phyloP scores from a whole-genome alignment of 2,888 invertebrate genomes.

The Pocota personata region DNA sequence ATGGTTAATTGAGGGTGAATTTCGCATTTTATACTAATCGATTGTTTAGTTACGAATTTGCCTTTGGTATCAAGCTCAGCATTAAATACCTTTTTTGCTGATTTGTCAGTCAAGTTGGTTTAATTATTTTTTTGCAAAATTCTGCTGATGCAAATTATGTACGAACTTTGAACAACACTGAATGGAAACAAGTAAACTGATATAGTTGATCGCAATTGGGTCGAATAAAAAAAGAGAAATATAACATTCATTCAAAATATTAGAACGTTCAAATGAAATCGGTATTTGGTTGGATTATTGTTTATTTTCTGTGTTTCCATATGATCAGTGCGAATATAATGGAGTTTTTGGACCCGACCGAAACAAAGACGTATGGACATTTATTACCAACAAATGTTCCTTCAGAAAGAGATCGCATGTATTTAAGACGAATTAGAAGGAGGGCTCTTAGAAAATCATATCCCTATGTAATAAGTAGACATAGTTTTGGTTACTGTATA shows the following conservation, averaged over 20 bases:
- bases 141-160: constrained; percentile 5
- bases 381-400: constrained; percentile 40
- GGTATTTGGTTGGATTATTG: neutral
- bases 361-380: constrained; percentile 13
- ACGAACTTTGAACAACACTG: neutral
- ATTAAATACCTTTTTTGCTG: constrained; percentile 11
- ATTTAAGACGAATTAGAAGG: constrained; percentile 17
- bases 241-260: neutral
- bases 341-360: constrained; percentile 30
- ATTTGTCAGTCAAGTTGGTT: neutral
- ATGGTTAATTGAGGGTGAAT: neutral
- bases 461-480: neutral
- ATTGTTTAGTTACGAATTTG: neutral
- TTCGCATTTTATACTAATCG: constrained; percentile 49
- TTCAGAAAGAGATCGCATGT: constrained; percentile 36
- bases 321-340: constrained; percentile 17
- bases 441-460: neutral
- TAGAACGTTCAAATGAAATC: constrained; percentile 14
- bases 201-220: neutral
- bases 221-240: neutral
- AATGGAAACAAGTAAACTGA: neutral
- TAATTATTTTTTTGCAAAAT: neutral
- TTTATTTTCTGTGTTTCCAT: neutral
- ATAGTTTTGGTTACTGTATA: neutral
- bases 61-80: neutral